Evolutionary conservation across 2,797 vertebrate genomes (phyloP), one percentile per base, ranked within the genome.

Genomic region (Anabacerthia variegaticeps): DNA sequence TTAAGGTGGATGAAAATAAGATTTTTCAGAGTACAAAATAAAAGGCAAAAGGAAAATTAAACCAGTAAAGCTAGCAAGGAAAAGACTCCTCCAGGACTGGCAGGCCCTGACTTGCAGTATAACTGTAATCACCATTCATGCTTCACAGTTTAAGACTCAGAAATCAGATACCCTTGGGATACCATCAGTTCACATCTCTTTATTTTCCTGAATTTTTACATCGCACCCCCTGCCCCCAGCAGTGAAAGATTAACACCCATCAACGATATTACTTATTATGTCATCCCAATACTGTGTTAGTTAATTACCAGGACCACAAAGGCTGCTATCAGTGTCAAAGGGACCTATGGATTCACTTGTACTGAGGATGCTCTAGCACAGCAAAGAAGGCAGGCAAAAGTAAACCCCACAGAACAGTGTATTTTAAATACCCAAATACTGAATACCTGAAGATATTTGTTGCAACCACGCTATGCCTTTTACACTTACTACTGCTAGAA

Each of bases 11-110:
- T 24, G 30, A 73, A 20, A 79, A 16, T 5, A 69, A 59, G 44
- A 16, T 51, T 44, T 65, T 79, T 72, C 54, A 68, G 49, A n/a
- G 28, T 41, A 69, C 19, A 58, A 81, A 92, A 76, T 4, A 3
- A 74, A 93, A 75, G 32, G 28, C 66, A 93, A 41, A 92, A 81
- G 17, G 13, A 43, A 89, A 73, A 79, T n/a, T 39, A 58, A 87
- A 87, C 8, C 26, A 58, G 9, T n/a, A 65, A 61, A 78, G 24
- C 19, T 26, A 79, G 34, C 22, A 85, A 61, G 23, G 8, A n/a
- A 43, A 61, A 55, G 14, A 81, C 14, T 73, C 26, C 32, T 80
- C 36, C 44, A 58, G 63, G 23, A 65, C 37, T 32, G 30, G 49
- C 28, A 74, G 39, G 39, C 56, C 74, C 65, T 34, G n/a, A 27